These are phyloP conservation scores for Oscheius sp. DNA, from an alignment of 2,888 invertebrate species.

Conservation along the genomic window DNA sequence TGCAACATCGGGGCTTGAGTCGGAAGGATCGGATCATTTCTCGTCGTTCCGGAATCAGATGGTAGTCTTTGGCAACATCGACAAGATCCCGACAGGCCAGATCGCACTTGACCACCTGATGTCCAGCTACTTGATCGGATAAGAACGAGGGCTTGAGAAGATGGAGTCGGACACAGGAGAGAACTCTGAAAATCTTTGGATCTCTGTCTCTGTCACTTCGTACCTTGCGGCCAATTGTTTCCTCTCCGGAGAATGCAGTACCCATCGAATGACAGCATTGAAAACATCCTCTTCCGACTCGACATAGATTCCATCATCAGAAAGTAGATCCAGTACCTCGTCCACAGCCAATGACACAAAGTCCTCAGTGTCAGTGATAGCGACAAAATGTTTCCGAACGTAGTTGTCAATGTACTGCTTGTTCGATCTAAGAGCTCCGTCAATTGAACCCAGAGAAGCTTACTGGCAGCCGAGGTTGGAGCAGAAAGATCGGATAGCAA, in stretches of 20 bases:
- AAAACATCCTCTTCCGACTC: slow-evolving; percentile 84
- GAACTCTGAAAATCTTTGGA: slow-evolving; percentile 75
- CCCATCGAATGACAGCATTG: slow-evolving; percentile 86
- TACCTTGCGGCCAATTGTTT: slow-evolving; percentile 75
- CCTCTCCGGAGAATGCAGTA: slow-evolving; percentile 79
- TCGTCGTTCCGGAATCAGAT: slow-evolving; percentile 86
- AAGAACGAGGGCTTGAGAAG: slow-evolving; percentile 85
- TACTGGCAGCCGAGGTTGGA: slow-evolving; percentile 40
- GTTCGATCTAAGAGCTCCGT: neutral
- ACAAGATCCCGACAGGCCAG: slow-evolving; percentile 77
- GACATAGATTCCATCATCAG: slow-evolving; percentile 84
- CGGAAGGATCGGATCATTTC: slow-evolving; percentile 82
- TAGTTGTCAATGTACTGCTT: slow-evolving; percentile 12
- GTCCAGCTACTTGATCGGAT: slow-evolving; percentile 79
- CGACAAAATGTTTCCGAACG: slow-evolving; percentile 83
- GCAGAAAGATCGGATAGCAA: slow-evolving; percentile 54
- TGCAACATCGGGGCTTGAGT: slow-evolving; percentile 83
- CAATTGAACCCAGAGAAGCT: neutral
- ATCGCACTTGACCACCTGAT: slow-evolving; percentile 79
- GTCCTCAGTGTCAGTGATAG: slow-evolving; percentile 84
- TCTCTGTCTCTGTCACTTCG: neutral
- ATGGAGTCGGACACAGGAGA: slow-evolving; percentile 84
- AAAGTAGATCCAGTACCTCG: slow-evolving; percentile 77
- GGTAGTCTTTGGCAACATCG: slow-evolving; percentile 89
- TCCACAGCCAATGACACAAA: slow-evolving; percentile 77